Base-by-base conservation (phyloP, 2,888 invertebrate genomes). In the Tillus elongatus region DNA sequence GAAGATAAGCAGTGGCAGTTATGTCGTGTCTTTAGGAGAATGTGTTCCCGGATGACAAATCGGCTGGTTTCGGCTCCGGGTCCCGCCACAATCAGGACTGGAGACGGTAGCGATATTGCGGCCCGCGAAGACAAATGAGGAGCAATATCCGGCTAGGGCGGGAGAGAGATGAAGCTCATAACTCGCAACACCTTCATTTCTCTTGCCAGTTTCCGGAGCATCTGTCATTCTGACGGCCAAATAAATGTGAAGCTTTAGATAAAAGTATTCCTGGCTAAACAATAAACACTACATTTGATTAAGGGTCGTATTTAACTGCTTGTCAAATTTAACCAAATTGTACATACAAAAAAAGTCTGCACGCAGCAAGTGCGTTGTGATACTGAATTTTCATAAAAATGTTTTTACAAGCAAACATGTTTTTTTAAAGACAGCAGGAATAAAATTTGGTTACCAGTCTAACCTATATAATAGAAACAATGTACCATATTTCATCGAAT, bases 121-220 rank as follows among this genome's bases (percentile, higher is more conserved):
- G 41, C 29, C 9, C 8, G 29, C 9, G 6, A 11, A 29, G 29
- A 29, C 29, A 29, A 29, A 29, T 29, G 64, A 61, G 57, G 51
- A 54, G 62, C 58, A 64, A 63, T 63, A 63, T 64, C 63, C 63
- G 60, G 52, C 47, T 47, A 51, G 53, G 58, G 54, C 56, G 47
- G 52, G 51, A 54, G 50, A 56, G 53, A 56, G 57, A 60, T 60
- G 56, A 54, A 54, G 54, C 57, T 58, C 58, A 57, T 59, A 61
- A 60, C 57, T 60, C 51, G 54, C 52, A 52, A 58, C 60, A 58
- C 60, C 56, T 56, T 51, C 57, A 58, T 60, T 60, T 58, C 59
- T 60, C 59, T 54, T 44, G 42, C 34, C 42, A 44, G 46, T 49
- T 53, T 48, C 50, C 50, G 42, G 35, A 35, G 40, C 49, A 54